Evolutionary conservation across 2,888 invertebrate genomes (phyloP).

Genomic region (Ochropleura plecta): DNA sequence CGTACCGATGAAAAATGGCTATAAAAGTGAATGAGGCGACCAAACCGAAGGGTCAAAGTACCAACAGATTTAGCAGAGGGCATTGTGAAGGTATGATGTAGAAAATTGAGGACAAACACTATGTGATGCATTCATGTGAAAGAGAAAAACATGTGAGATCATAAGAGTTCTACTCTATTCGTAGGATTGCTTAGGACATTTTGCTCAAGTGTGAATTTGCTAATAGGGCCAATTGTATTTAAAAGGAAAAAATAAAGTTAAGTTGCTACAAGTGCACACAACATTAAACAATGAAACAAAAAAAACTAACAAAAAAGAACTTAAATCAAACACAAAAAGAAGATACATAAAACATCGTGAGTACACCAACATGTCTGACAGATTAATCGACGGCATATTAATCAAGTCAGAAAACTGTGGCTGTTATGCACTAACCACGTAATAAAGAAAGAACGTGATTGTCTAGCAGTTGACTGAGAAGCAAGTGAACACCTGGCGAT

Average conservation of each 20-base stretch:
- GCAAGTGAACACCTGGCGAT: too few relatives aligned
- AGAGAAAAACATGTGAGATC: neutral
- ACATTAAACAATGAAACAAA: too few relatives aligned
- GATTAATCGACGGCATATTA: too few relatives aligned
- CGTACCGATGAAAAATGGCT: slow-evolving; percentile 62
- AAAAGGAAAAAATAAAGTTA: too few relatives aligned
- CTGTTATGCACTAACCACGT: too few relatives aligned
- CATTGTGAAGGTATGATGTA: slow-evolving; percentile 68
- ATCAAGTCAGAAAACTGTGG: too few relatives aligned
- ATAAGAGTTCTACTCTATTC: neutral
- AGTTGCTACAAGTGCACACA: too few relatives aligned
- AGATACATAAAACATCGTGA: too few relatives aligned
- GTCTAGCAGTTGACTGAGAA: neutral
- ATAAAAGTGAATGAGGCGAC: slow-evolving; percentile 67
- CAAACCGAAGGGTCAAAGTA: slow-evolving; percentile 69
- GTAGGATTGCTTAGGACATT: neutral
- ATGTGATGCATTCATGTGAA: neutral
- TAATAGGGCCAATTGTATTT: neutral
- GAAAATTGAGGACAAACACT: slow-evolving; percentile 65
- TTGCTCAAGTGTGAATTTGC: neutral
- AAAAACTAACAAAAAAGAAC: too few relatives aligned
- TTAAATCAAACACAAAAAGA: too few relatives aligned
- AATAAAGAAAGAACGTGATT: neutral
- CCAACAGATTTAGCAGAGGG: slow-evolving; percentile 63
- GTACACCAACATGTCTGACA: too few relatives aligned